These are phyloP conservation scores for Petrolisthes cinctipes DNA, from an alignment of 2,888 invertebrate species.

Conservation along the genomic window DNA sequence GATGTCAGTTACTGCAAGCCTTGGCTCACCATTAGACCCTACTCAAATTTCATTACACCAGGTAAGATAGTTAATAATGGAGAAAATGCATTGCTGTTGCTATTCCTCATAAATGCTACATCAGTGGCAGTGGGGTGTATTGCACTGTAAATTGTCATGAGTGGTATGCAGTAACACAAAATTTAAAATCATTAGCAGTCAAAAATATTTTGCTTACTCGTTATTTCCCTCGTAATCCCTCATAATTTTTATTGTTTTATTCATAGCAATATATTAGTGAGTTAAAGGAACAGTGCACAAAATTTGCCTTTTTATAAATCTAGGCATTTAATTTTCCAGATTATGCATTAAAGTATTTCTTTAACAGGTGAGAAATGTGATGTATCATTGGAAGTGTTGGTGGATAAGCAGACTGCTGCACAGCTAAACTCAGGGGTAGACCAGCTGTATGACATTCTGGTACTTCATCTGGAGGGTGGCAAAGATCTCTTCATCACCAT, in stretches of 20 bases:
- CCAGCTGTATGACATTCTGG: slow-evolving; percentile 90
- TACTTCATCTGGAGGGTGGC: slow-evolving; percentile 93
- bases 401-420: slow-evolving; percentile 84
- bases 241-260: too few species aligned
- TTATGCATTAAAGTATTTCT: neutral
- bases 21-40: slow-evolving; percentile 91
- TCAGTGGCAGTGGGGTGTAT: too few species aligned
- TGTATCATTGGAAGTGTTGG: slow-evolving; percentile 87
- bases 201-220: too few species aligned
- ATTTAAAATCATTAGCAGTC: neutral
- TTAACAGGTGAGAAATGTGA: slow-evolving; percentile 85
- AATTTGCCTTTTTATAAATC: too few species aligned
- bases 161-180: neutral
- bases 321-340: neutral
- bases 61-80: slow-evolving; percentile 71
- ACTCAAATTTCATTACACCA: slow-evolving; percentile 79
- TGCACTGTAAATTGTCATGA: neutral
- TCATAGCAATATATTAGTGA: too few species aligned
- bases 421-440: slow-evolving; percentile 85
- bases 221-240: too few species aligned
- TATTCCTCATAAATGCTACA: neutral
- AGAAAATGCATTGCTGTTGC: neutral
- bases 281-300: too few species aligned
- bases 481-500: slow-evolving; percentile 96
- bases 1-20: slow-evolving; percentile 89